Percentiles rank a stretch among this genome's conserved stretches.
phyloP scores from a whole-genome alignment of 2,113 vertebrate species.

The Zosterops pallidus region DNA sequence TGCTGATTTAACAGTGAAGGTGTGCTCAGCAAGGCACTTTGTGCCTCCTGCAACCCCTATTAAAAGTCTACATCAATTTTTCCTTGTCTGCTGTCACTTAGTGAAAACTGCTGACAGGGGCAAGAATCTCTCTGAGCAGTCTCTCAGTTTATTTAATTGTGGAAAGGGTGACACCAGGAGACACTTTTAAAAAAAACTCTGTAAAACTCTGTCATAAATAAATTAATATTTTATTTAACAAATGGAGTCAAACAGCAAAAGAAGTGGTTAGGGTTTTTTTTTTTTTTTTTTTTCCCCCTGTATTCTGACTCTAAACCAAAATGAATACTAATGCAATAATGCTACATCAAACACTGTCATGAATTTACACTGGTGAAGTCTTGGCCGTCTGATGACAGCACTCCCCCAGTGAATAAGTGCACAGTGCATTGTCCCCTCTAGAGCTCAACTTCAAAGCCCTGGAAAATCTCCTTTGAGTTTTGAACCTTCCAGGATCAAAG shows the following conservation, averaged over 20 bases:
- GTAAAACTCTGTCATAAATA: background rate
- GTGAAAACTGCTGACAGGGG: background rate
- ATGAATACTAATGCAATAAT: slow-evolving; percentile 14
- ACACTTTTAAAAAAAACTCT: background rate
- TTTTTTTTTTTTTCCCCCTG: rapidly evolving
- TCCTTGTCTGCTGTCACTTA: background rate
- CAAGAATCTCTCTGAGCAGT: background rate
- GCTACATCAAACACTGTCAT: slow-evolving; percentile 47
- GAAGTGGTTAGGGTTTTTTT: too few relatives aligned
- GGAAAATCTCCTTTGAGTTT: slow-evolving; percentile 68
- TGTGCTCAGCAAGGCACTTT: background rate
- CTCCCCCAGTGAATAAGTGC: slow-evolving; percentile 72
- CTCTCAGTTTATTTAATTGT: background rate
- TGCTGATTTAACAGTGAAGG: background rate
- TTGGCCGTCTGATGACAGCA: slow-evolving; percentile 26
- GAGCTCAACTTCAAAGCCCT: slow-evolving; percentile 73
- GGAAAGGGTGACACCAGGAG: background rate
- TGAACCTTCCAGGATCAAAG: slow-evolving; percentile 81
- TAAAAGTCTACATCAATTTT: background rate
- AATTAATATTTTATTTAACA: background rate
- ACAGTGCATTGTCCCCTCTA: slow-evolving; percentile 77
- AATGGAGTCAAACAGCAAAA: background rate
- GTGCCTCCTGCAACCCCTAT: background rate
- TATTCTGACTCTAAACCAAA: background rate
- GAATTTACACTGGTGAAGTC: slow-evolving; percentile 48